These are phyloP conservation scores for Xiphorhynchus erythropygius DNA, from an alignment of 2,797 vertebrate species.

Conservation along the genomic window DNA sequence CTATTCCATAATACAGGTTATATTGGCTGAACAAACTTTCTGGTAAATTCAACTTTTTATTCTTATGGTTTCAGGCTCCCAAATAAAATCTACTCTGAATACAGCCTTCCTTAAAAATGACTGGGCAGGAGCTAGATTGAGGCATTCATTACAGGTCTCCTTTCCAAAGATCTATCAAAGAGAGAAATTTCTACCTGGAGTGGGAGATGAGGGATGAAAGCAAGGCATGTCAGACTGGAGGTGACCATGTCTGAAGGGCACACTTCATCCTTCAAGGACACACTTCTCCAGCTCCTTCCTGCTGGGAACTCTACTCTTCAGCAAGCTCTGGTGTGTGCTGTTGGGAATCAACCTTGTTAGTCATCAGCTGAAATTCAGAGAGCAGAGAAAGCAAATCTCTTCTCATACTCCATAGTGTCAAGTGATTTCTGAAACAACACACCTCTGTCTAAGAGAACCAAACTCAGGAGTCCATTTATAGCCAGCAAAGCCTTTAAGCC, in stretches of 20 bases:
- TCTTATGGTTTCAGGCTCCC: not conserved
- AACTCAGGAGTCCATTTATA: constrained; percentile 1
- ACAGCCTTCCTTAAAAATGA: not conserved
- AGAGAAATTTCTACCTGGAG: not conserved
- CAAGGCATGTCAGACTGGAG: not conserved
- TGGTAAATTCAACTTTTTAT: constrained; percentile 43
- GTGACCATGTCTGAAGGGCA: not conserved
- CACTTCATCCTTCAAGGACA: not conserved
- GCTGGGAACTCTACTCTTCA: not conserved
- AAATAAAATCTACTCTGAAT: not conserved
- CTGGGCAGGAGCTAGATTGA: not conserved
- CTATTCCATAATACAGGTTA: constrained; percentile 31
- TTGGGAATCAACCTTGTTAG: not conserved
- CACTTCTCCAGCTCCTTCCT: not conserved
- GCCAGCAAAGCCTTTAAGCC: constrained; percentile 49
- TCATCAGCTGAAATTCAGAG: not conserved
- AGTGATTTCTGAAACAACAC: not conserved
- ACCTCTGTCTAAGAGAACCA: not conserved
- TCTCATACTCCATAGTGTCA: not conserved
- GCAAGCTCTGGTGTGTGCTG: not conserved
- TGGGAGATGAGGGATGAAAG: not conserved
- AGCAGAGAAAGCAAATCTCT: not conserved
- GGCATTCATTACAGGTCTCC: not conserved
- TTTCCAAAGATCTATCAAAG: not conserved
- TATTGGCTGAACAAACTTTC: constrained; percentile 34